Base-by-base conservation (phyloP, 2,113 vertebrate genomes). In the Progne subis region DNA sequence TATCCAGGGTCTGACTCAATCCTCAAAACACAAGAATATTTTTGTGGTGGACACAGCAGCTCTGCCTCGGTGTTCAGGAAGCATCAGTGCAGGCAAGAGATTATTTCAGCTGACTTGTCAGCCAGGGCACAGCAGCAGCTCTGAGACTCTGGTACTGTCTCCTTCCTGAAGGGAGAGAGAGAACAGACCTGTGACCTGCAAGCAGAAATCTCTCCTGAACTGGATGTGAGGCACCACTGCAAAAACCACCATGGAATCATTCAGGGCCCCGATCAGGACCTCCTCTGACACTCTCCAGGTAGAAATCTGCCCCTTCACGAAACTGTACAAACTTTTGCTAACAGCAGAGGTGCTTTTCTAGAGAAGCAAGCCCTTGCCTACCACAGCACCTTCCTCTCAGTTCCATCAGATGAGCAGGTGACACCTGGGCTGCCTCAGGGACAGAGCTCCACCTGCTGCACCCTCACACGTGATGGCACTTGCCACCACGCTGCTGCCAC, bases 381-480 rank as follows among this genome's bases (percentile, higher is more conserved):
- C 17, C 44, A 23, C 32, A 47, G 34, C 61, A 21, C 8, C 8
- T 25, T 43, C 8, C 31, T 18, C 21, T 39, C 16, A 23, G 32
- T 6, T 52, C 18, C 13, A 28, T 12, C 34, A 26, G 20, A 31
- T 2, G 14, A 83, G 77, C 26, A 24, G 25, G 31, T 20, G 81
- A 29, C 77, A 87, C 17, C 75, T 0, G 2, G 41, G 41, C 41
- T 43, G 41, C 41, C 41, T 41, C 37, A 28, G 65, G 1, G 59
- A 9, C 55, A 93, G 12, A 91, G 82, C 91, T 92, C 86, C 88
- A 86, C 69, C 80, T 94, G 19, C 88, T 25, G 89, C 92, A 57
- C 19, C 53, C 46, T 78, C 31, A 16, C 52, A 11, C 5, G 0
- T 2, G 12, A 7, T 4, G 47, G 32, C 10, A 18, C 21, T 69